These are phyloP conservation scores for Aradophagus sp. DNA, from an alignment of 1,140 invertebrate genomes.

Conservation along the genomic window DNA sequence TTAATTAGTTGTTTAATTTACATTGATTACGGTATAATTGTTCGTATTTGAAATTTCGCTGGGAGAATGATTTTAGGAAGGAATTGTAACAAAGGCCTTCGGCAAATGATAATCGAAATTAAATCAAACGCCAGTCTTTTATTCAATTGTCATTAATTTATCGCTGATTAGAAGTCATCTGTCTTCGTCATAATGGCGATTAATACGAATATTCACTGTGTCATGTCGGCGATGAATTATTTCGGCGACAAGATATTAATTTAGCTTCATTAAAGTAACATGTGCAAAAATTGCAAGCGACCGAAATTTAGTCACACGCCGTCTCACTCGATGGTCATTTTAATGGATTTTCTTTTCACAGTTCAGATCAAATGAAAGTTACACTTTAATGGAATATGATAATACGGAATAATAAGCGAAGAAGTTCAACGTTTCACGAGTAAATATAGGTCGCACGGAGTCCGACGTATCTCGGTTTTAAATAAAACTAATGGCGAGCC, in stretches of 20 bases:
- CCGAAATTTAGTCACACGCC: conserved; percentile 20
- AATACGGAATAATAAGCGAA: conserved; percentile 49
- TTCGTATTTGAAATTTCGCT: no score
- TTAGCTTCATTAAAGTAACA: conserved; percentile 36
- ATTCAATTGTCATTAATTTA: no score
- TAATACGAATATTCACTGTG: no score
- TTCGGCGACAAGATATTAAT: conserved; percentile 14
- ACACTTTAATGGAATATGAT: conserved; percentile 56
- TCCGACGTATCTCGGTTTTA: conserved; percentile 25
- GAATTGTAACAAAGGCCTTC: no score
- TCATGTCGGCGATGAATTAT: conserved; percentile 5
- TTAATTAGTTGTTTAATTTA: no score
- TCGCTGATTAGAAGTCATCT: no score
- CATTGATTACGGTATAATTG: no score
- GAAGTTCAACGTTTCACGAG: conserved; percentile 32
- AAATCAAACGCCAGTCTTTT: no score
- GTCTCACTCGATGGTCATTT: conserved; percentile 49
- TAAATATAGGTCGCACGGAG: conserved; percentile 52
- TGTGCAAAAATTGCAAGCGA: conserved; percentile 20
- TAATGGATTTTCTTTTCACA: conserved; percentile 36
- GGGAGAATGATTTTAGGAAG: no score
- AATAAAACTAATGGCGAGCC: conserved; percentile 28
- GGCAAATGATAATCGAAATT: no score
- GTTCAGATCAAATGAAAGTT: conserved; percentile 48
- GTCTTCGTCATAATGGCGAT: no score